phyloP scores from a whole-genome alignment of 2,797 vertebrate genomes.

The Halcyon chelicuti region DNA sequence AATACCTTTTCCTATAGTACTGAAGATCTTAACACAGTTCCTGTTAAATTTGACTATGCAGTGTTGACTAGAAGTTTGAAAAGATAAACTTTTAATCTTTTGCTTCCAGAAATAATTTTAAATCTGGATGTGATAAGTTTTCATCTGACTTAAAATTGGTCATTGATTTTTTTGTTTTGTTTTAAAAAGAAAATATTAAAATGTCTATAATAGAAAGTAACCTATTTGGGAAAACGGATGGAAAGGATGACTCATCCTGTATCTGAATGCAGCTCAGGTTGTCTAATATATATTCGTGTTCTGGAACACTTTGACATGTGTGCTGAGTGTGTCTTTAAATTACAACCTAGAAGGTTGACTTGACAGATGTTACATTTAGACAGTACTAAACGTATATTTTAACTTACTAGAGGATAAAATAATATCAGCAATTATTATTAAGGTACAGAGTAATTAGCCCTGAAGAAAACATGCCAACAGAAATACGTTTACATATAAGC shows the following conservation, averaged over 20 bases:
- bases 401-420: neutral
- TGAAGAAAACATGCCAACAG: neutral
- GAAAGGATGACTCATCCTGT: conserved; percentile 19
- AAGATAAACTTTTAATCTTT: neutral
- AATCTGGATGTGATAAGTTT: neutral
- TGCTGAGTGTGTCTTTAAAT: neutral
- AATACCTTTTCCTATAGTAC: neutral
- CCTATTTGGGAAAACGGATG: neutral
- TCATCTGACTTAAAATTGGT: neutral
- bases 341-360: neutral
- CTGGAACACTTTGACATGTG: neutral
- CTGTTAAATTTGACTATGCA: neutral
- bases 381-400: neutral
- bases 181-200: neutral
- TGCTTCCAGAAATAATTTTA: neutral
- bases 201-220: neutral
- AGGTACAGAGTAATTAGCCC: neutral
- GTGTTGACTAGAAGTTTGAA: neutral
- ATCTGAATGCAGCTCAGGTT: neutral
- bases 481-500: neutral
- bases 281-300: neutral
- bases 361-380: neutral
- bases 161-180: neutral
- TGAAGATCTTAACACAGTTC: neutral
- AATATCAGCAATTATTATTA: neutral